Percentiles rank a stretch among this genome's conserved stretches.
These are phyloP conservation scores for Ambastaia sidthimunki DNA, from an alignment of 2,797 vertebrate species.

Conservation along the genomic window DNA sequence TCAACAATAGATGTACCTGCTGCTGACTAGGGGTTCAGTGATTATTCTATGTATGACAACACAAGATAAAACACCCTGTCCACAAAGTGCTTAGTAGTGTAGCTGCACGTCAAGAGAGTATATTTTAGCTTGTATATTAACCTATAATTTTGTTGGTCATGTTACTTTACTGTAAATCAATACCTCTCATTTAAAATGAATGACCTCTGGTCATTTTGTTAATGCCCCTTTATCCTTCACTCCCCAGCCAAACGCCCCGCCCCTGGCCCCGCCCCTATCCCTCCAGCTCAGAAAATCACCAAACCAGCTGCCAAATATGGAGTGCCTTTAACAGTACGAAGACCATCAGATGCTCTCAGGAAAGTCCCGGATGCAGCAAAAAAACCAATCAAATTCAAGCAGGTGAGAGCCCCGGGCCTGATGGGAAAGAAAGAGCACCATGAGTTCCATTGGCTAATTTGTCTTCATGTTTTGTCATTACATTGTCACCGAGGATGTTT, in stretches of 20 bases:
- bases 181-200: no score
- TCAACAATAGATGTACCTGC: no score
- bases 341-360: slow-evolving; percentile 75
- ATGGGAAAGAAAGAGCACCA: neutral
- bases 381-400: slow-evolving; percentile 83
- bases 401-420: slow-evolving; percentile 73
- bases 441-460: slow-evolving; percentile 4
- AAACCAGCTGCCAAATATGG: slow-evolving; percentile 97
- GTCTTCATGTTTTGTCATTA: neutral
- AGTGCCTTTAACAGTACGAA: slow-evolving; percentile 91
- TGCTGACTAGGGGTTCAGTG: no score
- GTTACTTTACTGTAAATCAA: no score
- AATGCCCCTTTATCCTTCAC: neutral
- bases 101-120: no score
- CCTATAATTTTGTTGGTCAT: no score
- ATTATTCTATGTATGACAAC: no score
- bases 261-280: slow-evolving; percentile 76
- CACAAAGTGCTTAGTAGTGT: no score
- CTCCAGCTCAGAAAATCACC: slow-evolving; percentile 90
- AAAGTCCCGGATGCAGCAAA: slow-evolving; percentile 76
- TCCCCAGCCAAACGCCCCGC: slow-evolving; percentile 84
- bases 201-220: no score
- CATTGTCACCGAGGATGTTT: slow-evolving; percentile 1
- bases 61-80: no score
- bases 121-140: no score